phyloP scores from a whole-genome alignment of 2,797 vertebrate genomes.

The Ctenopoma multispine region DNA sequence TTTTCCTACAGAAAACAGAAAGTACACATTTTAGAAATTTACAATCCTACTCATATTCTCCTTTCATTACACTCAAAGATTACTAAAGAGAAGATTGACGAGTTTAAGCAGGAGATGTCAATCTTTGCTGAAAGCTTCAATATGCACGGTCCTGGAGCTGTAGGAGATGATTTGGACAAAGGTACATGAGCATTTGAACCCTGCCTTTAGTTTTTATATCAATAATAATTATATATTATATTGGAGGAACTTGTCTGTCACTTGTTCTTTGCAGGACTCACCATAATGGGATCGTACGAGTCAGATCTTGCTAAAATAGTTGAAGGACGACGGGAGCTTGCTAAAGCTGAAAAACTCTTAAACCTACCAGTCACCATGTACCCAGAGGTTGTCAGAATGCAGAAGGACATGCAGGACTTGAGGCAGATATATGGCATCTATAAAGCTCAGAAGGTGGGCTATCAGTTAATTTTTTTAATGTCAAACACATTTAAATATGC shows the following conservation, averaged over 20 bases:
- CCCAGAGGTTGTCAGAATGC: conserved; percentile 86
- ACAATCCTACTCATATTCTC: neutral
- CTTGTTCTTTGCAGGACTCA: conserved; percentile 81
- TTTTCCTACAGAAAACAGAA: neutral
- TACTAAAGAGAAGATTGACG: conserved; percentile 83
- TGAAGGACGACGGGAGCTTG: conserved; percentile 82
- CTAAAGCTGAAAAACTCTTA: conserved; percentile 91
- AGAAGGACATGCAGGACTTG: conserved; percentile 89
- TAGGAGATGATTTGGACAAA: conserved; percentile 92
- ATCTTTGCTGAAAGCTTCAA: conserved; percentile 88
- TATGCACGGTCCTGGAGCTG: conserved; percentile 89
- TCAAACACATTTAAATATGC: neutral
- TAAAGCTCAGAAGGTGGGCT: conserved; percentile 85
- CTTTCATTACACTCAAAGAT: conserved; percentile 77
- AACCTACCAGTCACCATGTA: conserved; percentile 88
- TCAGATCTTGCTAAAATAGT: conserved; percentile 86
- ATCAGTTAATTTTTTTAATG: neutral
- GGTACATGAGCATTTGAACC: conserved; percentile 79
- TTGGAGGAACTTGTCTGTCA: neutral
- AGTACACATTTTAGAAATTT: neutral
- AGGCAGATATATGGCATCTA: conserved; percentile 90
- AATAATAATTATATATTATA: conserved; percentile 1
- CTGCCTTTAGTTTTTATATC: neutral
- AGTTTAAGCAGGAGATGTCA: conserved; percentile 83
- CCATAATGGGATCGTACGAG: conserved; percentile 85